Evolutionary conservation across 2,888 invertebrate genomes (phyloP).

Genomic region (Agonum fuliginosum): DNA sequence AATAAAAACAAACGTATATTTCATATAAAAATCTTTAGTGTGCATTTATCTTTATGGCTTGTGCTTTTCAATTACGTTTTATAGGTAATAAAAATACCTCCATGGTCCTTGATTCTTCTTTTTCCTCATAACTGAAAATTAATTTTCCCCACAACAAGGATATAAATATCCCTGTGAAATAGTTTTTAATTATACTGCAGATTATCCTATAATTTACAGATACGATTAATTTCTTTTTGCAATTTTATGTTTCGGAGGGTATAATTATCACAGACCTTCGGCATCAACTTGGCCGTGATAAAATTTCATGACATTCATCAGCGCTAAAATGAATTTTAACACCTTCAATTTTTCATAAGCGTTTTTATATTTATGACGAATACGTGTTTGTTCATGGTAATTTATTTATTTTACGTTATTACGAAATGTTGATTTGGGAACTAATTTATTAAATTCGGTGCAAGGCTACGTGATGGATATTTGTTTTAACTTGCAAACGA

Average conservation of each 20-base stretch:
- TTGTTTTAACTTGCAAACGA: too few species aligned
- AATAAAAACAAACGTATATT: too few species aligned
- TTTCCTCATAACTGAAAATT: background rate
- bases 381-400: too few species aligned
- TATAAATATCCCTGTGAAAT: background rate
- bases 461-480: too few species aligned
- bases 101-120: background rate
- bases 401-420: too few species aligned
- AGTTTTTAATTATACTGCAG: background rate
- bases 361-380: too few species aligned
- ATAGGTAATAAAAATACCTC: background rate
- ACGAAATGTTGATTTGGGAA: too few species aligned
- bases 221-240: conserved; percentile 31
- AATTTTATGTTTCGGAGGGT: conserved; percentile 5
- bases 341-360: too few species aligned
- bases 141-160: background rate
- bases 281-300: background rate
- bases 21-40: too few species aligned
- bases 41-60: background rate
- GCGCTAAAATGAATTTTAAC: background rate
- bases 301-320: background rate
- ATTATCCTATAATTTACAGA: background rate
- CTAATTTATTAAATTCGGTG: too few species aligned
- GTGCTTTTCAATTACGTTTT: background rate
- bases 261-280: conserved; percentile 21